Evolutionary conservation across 1,140 invertebrate species (phyloP).

Genomic region (Druon quercuslanigerum): DNA sequence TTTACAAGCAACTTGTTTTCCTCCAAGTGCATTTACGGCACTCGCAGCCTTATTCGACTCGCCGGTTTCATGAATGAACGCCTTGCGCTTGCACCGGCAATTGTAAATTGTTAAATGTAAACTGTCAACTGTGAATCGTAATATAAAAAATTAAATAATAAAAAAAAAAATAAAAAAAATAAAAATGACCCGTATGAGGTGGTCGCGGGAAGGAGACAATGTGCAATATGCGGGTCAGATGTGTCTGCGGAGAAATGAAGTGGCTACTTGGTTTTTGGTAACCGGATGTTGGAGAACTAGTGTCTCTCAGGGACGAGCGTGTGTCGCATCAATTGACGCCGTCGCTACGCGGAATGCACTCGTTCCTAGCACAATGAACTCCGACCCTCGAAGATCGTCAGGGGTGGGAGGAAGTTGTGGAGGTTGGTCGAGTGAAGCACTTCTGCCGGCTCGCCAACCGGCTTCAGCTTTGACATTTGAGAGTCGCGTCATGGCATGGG

Average conservation of each 20-base stretch:
- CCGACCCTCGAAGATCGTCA: constrained; percentile 55
- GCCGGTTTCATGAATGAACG: no score
- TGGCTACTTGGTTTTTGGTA: constrained; percentile 5
- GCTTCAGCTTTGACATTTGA: constrained; percentile 25
- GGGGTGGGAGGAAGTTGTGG: constrained; percentile 30
- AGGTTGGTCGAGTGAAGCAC: constrained; percentile 30
- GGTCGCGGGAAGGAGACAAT: not conserved
- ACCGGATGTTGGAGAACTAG: constrained; percentile 25
- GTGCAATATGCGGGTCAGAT: constrained; percentile 8
- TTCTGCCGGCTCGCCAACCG: constrained; percentile 25
- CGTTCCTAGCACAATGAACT: constrained; percentile 68
- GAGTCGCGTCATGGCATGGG: not conserved
- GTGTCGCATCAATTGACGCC: constrained; percentile 43
- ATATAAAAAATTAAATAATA: not conserved
- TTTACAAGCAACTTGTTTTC: no score
- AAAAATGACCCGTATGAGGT: not conserved
- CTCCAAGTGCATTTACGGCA: no score
- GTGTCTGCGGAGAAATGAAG: not conserved
- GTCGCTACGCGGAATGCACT: constrained; percentile 56
- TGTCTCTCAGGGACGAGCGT: constrained; percentile 1
- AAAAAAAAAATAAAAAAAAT: not conserved
- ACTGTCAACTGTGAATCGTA: no score
- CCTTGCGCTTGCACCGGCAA: no score
- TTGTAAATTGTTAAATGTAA: no score
- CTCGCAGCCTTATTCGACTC: no score